These are phyloP conservation scores for Phylloscopus whistleri DNA, from an alignment of 2,113 vertebrate genomes.

Conservation along the genomic window DNA sequence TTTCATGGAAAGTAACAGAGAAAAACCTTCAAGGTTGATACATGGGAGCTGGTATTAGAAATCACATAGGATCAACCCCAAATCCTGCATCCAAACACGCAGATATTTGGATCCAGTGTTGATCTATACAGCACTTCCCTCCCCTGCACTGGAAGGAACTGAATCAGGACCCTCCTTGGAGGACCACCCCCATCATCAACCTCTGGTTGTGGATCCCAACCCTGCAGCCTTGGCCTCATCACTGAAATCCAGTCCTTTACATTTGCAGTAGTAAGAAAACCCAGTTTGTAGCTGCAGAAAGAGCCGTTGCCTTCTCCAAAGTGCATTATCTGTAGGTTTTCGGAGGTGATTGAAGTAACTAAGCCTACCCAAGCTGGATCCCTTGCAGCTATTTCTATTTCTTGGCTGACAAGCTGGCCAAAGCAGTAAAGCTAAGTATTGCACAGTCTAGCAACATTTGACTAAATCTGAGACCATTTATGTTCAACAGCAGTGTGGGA, in stretches of 20 bases:
- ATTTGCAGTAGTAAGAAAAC: not conserved
- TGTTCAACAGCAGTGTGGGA: not conserved
- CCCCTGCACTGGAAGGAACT: not conserved
- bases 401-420: not conserved
- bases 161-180: not conserved
- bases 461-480: slow-evolving; percentile 1
- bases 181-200: slow-evolving; percentile 40
- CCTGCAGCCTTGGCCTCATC: not conserved
- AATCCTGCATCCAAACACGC: not conserved
- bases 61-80: not conserved
- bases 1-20: slow-evolving; percentile 86
- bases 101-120: not conserved
- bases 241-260: not conserved
- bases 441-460: not conserved
- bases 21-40: slow-evolving; percentile 72
- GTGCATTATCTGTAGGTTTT: not conserved
- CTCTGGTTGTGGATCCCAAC: not conserved
- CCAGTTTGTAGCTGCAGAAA: not conserved
- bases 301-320: not conserved
- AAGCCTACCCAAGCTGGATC: not conserved
- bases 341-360: not conserved
- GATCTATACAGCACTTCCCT: not conserved
- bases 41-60: slow-evolving; percentile 23
- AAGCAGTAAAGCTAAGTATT: slow-evolving; percentile 2
- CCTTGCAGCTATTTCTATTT: slow-evolving; percentile 2